These are phyloP conservation scores for Caenorhabditis inopinata DNA, from an alignment of 1,140 invertebrate genomes.

Conservation along the genomic window DNA sequence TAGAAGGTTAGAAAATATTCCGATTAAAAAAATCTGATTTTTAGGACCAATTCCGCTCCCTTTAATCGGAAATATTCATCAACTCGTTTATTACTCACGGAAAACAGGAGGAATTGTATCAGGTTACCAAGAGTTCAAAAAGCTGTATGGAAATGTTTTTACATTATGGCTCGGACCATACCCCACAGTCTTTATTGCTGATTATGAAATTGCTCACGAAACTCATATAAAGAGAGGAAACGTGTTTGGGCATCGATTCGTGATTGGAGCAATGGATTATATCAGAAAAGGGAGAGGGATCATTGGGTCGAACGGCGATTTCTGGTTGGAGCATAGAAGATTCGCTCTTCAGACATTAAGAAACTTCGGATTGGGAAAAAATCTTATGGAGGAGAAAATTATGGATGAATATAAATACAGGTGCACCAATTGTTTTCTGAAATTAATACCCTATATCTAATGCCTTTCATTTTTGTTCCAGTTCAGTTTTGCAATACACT, in stretches of 20 bases:
- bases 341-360: conserved; percentile 76
- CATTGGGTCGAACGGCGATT: conserved; percentile 63
- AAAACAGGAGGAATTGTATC: neutral
- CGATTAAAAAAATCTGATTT: neutral
- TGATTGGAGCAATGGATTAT: neutral
- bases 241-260: neutral
- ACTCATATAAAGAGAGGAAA: conserved; percentile 37
- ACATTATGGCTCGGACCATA: conserved; percentile 39
- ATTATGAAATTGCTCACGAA: conserved; percentile 37
- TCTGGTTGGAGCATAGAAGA: conserved; percentile 81
- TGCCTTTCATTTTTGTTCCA: too few relatives aligned
- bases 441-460: too few relatives aligned
- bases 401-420: conserved; percentile 35
- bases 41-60: conserved; percentile 38
- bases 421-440: neutral
- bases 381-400: conserved; percentile 68
- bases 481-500: too few relatives aligned
- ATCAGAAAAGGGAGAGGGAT: conserved; percentile 56
- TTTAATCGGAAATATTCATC: conserved; percentile 28
- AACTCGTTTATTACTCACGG: neutral
- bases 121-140: conserved; percentile 27
- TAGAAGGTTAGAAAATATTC: too few relatives aligned
- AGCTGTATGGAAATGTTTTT: conserved; percentile 38
- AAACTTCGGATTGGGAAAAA: conserved; percentile 76
- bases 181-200: conserved; percentile 23